Evolutionary conservation across 2,797 vertebrate genomes (phyloP), one percentile per base, ranked within the genome.

Genomic region (Cirrhinus mrigala): DNA sequence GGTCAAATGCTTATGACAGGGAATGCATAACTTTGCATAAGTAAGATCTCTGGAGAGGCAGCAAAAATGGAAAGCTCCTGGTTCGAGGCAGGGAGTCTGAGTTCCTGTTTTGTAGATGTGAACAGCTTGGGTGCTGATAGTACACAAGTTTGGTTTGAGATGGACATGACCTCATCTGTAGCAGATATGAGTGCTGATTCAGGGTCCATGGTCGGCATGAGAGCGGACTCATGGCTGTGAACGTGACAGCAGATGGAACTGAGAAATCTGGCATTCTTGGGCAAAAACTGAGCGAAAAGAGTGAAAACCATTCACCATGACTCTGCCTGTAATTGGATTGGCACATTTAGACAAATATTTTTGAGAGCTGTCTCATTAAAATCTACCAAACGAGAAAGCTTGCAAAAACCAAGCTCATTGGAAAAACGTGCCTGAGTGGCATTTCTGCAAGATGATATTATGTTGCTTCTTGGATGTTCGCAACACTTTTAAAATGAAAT

Each of bases 191-290:
- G 29, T 33, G 50, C 50, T 56, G 50, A 75, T 37, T 56, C 52
- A 56, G 52, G n/a, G 74, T 56, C 33, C 50, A 56, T 40, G 74
- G 20, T 58, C 22, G 74, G 29, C 74, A 56, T 40, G 52, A 76
- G 74, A 2, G 7, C 56, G 1, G 29, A 33, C 48, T 12, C 27
- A 2, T 74, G 48, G 71, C 48, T 75, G 4, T 52, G 48, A 58
- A 8, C 12, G 11, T 56, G 20, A 66, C 62, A 33, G 27, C 62
- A 66, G 62, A 66, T 66, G 62, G 62, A 76, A 7, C 29, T 56
- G 74, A 76, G 29, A 56, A 76, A 58, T 22, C 52, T 58, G 52
- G 33, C 20, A 16, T 56, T n/a, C 33, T 76, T 76, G 52, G 29
- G 29, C 20, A 37, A 56, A 44, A 56, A 56, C 74, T 56, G 33